These are phyloP conservation scores for Bombus turneri DNA, from an alignment of 1,140 invertebrate species.

Conservation along the genomic window DNA sequence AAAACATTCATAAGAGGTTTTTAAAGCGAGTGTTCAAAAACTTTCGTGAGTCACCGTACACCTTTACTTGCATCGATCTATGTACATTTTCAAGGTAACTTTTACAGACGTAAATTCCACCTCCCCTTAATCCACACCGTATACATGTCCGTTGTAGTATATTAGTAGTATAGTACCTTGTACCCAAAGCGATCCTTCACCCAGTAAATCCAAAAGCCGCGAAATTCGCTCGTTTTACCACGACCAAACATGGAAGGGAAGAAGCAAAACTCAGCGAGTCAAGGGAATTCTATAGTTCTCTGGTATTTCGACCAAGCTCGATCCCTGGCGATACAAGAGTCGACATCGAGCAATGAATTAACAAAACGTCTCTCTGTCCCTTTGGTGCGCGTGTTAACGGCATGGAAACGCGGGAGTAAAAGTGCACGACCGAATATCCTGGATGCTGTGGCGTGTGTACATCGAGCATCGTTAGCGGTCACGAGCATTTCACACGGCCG, in stretches of 20 bases:
- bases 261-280: not conserved
- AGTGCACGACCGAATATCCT: constrained; percentile 6
- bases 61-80: not conserved
- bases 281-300: not conserved
- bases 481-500: constrained; percentile 3
- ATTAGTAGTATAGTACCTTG: not conserved
- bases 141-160: not conserved
- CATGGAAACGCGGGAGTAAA: not conserved
- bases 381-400: not conserved
- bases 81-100: not conserved
- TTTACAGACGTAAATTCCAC: not conserved
- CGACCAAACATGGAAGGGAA: not conserved
- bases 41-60: not conserved
- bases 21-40: not conserved
- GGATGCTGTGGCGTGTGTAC: not conserved
- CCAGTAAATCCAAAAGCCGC: not conserved
- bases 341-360: constrained; percentile 8
- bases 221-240: not conserved
- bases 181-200: not conserved
- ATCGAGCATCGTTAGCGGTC: constrained; percentile 24
- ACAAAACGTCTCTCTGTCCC: constrained; percentile 15
- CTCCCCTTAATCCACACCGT: too few relatives aligned
- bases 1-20: not conserved
- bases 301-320: not conserved
- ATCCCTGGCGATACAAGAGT: not conserved